Conservation (phyloP, 2,113 vertebrate species). For the Rhinopomastus cyanomelas region DNA sequence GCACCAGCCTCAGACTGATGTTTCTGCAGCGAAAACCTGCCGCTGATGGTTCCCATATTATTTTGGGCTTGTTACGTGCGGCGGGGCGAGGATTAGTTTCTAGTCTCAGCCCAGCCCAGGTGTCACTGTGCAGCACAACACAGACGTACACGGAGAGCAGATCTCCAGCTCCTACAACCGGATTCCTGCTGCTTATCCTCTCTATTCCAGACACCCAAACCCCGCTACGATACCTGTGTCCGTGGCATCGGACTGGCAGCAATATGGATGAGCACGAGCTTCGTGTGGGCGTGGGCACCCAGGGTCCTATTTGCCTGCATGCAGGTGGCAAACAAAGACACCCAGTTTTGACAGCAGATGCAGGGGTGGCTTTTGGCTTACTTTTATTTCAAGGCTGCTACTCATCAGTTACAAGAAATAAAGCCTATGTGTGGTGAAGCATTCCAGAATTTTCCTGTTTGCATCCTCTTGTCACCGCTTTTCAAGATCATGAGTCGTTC, state of each 20-base stretch:
- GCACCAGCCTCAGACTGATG: not conserved
- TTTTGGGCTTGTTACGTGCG: not conserved
- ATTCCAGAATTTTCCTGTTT: not conserved
- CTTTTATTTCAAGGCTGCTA: not conserved
- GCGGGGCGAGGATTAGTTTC: not conserved
- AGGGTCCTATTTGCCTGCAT: not conserved
- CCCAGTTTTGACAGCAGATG: not conserved
- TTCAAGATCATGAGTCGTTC: not conserved
- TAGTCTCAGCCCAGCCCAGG: not conserved
- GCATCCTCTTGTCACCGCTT: not conserved
- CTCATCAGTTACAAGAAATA: not conserved
- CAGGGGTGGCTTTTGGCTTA: accelerated
- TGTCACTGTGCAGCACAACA: not conserved
- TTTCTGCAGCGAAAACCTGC: not conserved
- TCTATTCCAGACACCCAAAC: not conserved
- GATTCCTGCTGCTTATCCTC: accelerated
- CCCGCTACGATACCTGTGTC: accelerated
- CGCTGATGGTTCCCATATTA: not conserved
- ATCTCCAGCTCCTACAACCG: not conserved
- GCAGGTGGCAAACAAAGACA: not conserved
- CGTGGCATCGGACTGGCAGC: not conserved
- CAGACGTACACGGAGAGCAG: not conserved
- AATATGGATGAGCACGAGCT: not conserved
- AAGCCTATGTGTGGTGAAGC: not conserved
- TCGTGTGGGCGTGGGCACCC: not conserved